These are phyloP conservation scores for Ostrea edulis DNA, from an alignment of 1,140 invertebrate genomes.

Conservation along the genomic window DNA sequence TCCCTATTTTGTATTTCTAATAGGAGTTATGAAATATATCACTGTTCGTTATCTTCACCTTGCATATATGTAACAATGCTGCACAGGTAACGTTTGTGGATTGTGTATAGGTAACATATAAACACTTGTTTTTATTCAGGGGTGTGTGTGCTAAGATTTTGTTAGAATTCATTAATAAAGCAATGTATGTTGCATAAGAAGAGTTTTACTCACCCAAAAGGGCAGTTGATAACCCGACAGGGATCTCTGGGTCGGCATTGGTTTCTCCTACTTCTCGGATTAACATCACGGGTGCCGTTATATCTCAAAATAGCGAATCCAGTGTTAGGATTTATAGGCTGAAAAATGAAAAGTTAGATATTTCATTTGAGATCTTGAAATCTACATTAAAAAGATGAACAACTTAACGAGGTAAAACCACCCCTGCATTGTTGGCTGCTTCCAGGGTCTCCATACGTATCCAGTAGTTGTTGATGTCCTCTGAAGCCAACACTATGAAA, in stretches of 20 bases:
- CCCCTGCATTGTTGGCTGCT: constrained; percentile 37
- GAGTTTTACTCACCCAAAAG: constrained; percentile 48
- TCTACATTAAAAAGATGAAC: no score
- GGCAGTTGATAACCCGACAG: constrained; percentile 52
- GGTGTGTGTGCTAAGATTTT: no score
- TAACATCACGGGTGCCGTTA: background rate
- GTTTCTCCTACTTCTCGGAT: constrained; percentile 15
- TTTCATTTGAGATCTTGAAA: no score
- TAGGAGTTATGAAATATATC: no score
- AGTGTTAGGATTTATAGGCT: constrained; percentile 17
- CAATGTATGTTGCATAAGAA: no score
- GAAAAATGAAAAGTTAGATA: background rate
- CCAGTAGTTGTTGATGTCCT: constrained; percentile 49
- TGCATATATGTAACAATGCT: no score
- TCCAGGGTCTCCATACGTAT: constrained; percentile 47
- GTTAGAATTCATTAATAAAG: no score
- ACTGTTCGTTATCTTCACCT: no score
- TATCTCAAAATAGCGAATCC: constrained; percentile 42
- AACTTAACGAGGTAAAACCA: background rate
- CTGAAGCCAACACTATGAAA: constrained; percentile 40
- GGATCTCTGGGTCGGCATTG: constrained; percentile 17
- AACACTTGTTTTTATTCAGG: no score
- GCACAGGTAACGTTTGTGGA: no score
- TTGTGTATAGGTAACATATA: no score
- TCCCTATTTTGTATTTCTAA: no score